Evolutionary conservation across 2,888 invertebrate species (phyloP).

Genomic region (Lycocerus yunnanus): DNA sequence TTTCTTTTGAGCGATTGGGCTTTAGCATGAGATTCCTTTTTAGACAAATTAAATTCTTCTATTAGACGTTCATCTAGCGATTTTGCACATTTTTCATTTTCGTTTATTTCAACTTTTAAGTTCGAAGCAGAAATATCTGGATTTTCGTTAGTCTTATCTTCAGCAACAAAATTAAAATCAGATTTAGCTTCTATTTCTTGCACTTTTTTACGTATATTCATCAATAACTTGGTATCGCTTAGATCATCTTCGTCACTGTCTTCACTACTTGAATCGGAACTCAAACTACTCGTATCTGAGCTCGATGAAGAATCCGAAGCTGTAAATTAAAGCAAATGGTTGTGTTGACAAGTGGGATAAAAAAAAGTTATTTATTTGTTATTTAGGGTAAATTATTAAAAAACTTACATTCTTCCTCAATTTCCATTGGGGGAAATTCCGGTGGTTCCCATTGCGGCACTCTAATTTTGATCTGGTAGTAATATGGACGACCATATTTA

Average conservation of each 20-base stretch:
- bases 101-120: conserved; percentile 29
- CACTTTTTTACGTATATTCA: conserved; percentile 49
- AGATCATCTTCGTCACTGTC: conserved; percentile 44
- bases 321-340: conserved; percentile 27
- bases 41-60: conserved; percentile 43
- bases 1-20: conserved; percentile 53
- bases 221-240: conserved; percentile 44
- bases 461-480: conserved; percentile 83
- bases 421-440: conserved; percentile 40
- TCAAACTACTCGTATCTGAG: conserved; percentile 52
- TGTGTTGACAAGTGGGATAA: no score
- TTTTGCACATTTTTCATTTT: conserved; percentile 33
- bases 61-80: conserved; percentile 49
- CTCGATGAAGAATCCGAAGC: conserved; percentile 50
- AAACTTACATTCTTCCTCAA: conserved; percentile 25
- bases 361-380: no score
- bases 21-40: conserved; percentile 34
- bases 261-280: conserved; percentile 58
- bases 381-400: no score
- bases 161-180: conserved; percentile 42
- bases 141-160: conserved; percentile 38
- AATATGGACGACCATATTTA: conserved; percentile 83
- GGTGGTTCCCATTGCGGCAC: conserved; percentile 83
- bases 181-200: conserved; percentile 52
- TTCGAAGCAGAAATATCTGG: conserved; percentile 37